Evolutionary conservation across 2,113 vertebrate genomes (phyloP), one percentile per base, ranked within the genome.

Genomic region (Suncus etruscus): DNA sequence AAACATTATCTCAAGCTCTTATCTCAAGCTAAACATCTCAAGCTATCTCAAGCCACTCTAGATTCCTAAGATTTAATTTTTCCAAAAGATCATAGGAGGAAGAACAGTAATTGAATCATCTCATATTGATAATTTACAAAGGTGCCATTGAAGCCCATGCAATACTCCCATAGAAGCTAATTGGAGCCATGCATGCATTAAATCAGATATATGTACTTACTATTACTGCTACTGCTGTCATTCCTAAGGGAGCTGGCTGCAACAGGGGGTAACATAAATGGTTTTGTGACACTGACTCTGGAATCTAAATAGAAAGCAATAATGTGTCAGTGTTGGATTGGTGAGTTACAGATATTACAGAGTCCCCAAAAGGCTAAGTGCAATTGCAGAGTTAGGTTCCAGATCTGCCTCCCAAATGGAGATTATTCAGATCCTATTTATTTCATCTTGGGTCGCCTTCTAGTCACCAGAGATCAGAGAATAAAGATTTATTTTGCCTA

Each of bases 211-310:
- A 92, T 92, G 96, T 97, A 98, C 97, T 98, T 98, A 98, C 98
- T 97, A 96, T 98, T 98, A 97, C 91, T 97, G 97, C 94, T 97
- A 97, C 94, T 97, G 97, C 97, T 98, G 97, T 97, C 97, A 98
- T 98, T 98, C 97, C 96, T 98, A 97, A 98, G 98, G 96, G 97
- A 98, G 97, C 97, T 98, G 97, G 98, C 98, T 97, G 97, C 98
- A 98, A 98, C 97, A 94, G 97, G 97, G 97, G 97, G 97, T 97
- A 98, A 98, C 96, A 97, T 97, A 98, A 98, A 98, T 97, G 97
- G 96, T 96, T 97, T 98, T 97, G 97, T 98, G 97, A 98, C 97
- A 97, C 97, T 97, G 78, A 97, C 97, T 96, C 97, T 97, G 97
- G 97, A 98, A 98, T 98, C 98, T 98, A 97, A 97, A 97, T 96